Conservation (phyloP, 2,113 vertebrate genomes). For the Pteronura brasiliensis region DNA sequence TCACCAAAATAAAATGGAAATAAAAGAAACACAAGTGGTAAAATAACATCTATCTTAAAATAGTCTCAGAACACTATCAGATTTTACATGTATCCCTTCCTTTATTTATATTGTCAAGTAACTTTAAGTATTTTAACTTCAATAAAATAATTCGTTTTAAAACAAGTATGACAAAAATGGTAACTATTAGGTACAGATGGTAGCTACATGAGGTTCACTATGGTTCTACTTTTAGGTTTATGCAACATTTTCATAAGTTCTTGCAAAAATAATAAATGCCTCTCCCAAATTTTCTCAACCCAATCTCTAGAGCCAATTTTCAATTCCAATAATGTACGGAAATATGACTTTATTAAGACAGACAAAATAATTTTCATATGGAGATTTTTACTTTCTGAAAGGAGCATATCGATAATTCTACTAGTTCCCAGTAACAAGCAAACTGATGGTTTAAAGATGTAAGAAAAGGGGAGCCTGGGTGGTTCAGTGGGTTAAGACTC, state of each 20-base stretch:
- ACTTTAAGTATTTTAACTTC: not conserved
- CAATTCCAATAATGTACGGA: not conserved
- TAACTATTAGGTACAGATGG: not conserved
- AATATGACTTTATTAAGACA: not conserved
- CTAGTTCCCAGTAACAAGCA: not conserved
- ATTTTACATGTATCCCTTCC: not conserved
- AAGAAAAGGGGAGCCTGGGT: too few species aligned
- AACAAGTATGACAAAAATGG: not conserved
- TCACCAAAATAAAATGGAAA: not conserved
- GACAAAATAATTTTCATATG: not conserved
- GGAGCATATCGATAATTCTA: not conserved
- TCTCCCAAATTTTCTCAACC: not conserved
- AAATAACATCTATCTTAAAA: slow-evolving; percentile 1
- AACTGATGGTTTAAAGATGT: not conserved
- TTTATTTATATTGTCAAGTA: not conserved
- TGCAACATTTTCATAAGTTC: not conserved
- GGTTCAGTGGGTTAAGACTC: too few species aligned
- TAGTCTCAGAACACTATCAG: not conserved
- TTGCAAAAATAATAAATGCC: not conserved
- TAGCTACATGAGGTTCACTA: not conserved
- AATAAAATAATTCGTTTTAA: not conserved
- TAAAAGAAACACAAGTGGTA: not conserved
- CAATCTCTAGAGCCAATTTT: not conserved
- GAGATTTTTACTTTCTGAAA: not conserved
- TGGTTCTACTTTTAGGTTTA: not conserved